Evolutionary conservation across 1,140 invertebrate genomes (phyloP).

Genomic region (Drosophila simulans): DNA sequence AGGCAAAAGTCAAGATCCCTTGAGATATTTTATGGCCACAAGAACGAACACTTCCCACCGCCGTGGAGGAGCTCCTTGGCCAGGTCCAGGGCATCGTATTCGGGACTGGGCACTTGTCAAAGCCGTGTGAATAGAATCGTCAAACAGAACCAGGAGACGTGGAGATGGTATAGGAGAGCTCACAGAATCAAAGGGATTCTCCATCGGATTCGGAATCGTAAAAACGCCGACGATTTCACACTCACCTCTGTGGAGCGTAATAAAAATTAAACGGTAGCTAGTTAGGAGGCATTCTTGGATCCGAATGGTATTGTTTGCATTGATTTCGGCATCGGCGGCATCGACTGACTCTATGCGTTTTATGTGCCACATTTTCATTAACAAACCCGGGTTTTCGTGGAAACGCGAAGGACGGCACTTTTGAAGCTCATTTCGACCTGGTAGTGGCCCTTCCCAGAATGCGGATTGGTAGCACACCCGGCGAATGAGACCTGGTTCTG

Average conservation of each 20-base stretch:
- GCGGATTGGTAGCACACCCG: constrained; percentile 6
- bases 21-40: constrained; percentile 66
- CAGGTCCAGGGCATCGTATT: constrained; percentile 8
- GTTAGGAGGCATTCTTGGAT: constrained; percentile 70
- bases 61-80: constrained; percentile 28
- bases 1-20: constrained; percentile 65
- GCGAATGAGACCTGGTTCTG: not conserved
- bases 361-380: constrained; percentile 67
- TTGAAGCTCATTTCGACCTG: constrained; percentile 49
- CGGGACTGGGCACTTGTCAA: constrained; percentile 58
- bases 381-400: constrained; percentile 68
- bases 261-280: constrained; percentile 83
- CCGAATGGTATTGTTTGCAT: constrained; percentile 58
- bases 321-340: constrained; percentile 43
- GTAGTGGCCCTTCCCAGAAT: constrained; percentile 39
- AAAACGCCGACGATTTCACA: constrained; percentile 75
- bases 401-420: constrained; percentile 64
- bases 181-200: constrained; percentile 61
- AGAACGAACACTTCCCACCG: constrained; percentile 32
- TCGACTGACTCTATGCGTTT: constrained; percentile 45
- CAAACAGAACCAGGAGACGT: constrained; percentile 50
- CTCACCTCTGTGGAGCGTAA: constrained; percentile 62
- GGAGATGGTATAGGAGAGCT: constrained; percentile 8
- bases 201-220: constrained; percentile 51
- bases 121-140: constrained; percentile 79